These are phyloP conservation scores for Apamea crenata DNA, from an alignment of 2,888 invertebrate genomes.

Conservation along the genomic window DNA sequence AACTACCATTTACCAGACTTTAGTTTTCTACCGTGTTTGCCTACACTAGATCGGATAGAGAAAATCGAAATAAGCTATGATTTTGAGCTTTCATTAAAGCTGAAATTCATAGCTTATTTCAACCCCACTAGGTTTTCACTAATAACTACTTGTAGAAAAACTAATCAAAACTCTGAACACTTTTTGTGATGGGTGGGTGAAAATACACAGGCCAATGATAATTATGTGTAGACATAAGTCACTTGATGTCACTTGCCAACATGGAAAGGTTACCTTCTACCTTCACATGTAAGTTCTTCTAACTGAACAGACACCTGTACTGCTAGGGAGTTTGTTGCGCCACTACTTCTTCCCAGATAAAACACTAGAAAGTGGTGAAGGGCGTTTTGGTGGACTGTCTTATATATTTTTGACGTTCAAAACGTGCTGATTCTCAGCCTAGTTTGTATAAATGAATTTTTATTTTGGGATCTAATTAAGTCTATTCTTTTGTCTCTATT, in stretches of 20 bases:
- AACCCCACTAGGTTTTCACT: neutral
- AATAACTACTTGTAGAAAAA: neutral
- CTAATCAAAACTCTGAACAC: neutral
- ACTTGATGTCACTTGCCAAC: neutral
- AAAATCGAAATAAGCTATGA: neutral
- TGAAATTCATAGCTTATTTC: neutral
- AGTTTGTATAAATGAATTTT: neutral
- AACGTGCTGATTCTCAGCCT: neutral
- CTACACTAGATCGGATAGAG: neutral
- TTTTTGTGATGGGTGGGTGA: neutral
- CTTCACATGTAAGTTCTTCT: neutral
- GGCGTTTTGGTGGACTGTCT: neutral
- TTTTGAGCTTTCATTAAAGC: neutral
- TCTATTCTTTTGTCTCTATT: neutral
- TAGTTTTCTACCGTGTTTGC: neutral
- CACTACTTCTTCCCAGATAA: neutral
- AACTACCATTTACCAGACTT: slow-evolving; percentile 9
- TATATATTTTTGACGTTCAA: neutral
- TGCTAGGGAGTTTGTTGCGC: neutral
- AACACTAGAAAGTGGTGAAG: too few relatives aligned
- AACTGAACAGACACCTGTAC: neutral
- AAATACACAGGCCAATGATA: neutral
- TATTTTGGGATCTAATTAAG: neutral
- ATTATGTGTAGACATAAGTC: neutral
- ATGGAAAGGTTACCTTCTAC: neutral